Conservation (phyloP, 2,113 vertebrate species). For the Lycaon pictus region DNA sequence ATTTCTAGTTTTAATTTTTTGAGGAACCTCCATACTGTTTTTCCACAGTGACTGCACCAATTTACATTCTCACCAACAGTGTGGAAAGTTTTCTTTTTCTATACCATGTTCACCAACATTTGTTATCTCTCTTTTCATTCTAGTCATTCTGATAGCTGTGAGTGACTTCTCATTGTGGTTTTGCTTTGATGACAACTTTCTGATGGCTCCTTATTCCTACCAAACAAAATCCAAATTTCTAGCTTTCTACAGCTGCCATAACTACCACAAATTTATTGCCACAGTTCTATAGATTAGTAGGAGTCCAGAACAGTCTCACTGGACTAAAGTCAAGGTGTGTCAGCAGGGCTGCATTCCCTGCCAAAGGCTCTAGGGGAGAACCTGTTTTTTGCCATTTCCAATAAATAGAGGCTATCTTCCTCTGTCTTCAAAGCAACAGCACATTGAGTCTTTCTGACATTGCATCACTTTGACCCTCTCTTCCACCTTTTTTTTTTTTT, state of each 20-base stretch:
- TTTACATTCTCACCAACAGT: background rate
- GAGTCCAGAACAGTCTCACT: background rate
- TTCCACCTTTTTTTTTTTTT: too few relatives aligned
- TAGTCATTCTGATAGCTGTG: background rate
- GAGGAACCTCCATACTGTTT: background rate
- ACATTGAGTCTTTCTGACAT: background rate
- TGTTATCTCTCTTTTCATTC: background rate
- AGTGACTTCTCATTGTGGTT: background rate
- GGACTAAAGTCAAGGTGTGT: background rate
- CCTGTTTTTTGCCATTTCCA: background rate
- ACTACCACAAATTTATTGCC: background rate
- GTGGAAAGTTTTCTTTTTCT: background rate
- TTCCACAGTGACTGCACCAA: background rate
- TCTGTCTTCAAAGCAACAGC: background rate
- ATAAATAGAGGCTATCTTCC: background rate
- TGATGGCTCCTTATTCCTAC: background rate
- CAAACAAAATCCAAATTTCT: background rate
- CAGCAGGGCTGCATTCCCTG: background rate
- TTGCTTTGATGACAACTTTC: background rate
- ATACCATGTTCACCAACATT: background rate
- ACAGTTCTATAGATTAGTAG: background rate
- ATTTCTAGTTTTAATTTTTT: background rate
- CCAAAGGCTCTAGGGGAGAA: background rate
- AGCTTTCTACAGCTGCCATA: background rate
- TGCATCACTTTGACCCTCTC: background rate